Base-by-base conservation (phyloP, 2,797 vertebrate genomes). In the Poeciliopsis infans region DNA sequence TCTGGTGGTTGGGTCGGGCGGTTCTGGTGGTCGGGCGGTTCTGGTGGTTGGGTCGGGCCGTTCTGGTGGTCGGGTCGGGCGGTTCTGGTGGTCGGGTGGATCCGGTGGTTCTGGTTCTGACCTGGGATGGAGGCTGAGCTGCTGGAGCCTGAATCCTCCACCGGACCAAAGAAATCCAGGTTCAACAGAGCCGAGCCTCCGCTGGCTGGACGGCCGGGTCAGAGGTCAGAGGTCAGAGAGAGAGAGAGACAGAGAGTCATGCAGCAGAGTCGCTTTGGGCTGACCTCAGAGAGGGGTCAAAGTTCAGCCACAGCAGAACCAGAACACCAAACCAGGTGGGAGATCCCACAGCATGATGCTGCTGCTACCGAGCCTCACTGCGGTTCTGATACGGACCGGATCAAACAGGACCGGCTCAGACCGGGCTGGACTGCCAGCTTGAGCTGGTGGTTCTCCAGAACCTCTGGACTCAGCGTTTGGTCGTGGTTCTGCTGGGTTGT, bases 161-260 rank as follows among this genome's bases (percentile, higher is more conserved):
- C 43, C 11, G 43, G 43, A 45, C 43, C 43, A 45, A 45, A 45
- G 43, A 45, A 45, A 13, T 45, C 43, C 43, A 45, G 43, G 43
- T 45, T 45, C 43, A 45, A 45, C 43, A 45, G 43, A 45, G 43
- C 43, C 43, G 43, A 45, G 43, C 43, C 43, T 45, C 43, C 43
- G 43, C 43, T 45, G 43, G 43, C 98, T 99, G 85, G 85, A 81
- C 66, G 70, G 92, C 90, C 95, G 95, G 95, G 46, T 47, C 46
- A 47, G 46, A 47, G 96, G 93, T 96, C 1, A 83, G 87, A 51
- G 49, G 49, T 51, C 49, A 51, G 87, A 89, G 90, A 92, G 86
- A 94, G 92, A 94, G 92, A 94, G 94, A 92, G 93, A 46, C 49
- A 57, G 88, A 57, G 87, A 93, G 93, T 88, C 83, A 86, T 84